Conservation (phyloP, 2,113 vertebrate species). For the Alligator sinensis region DNA sequence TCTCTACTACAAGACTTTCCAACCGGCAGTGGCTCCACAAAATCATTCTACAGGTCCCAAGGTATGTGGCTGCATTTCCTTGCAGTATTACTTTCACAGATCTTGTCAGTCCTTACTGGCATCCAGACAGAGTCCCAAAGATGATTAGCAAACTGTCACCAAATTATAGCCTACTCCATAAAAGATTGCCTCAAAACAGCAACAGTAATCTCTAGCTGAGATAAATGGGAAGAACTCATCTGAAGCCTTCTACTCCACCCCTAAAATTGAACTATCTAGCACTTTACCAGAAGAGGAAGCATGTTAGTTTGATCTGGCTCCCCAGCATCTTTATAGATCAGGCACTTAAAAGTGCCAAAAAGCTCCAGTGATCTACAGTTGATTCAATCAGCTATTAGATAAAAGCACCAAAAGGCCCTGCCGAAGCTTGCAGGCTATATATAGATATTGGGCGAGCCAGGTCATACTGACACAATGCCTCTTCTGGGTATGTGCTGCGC, state of each 20-base stretch:
- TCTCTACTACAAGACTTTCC: not conserved
- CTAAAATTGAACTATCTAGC: not conserved
- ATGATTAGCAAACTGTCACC: not conserved
- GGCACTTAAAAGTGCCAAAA: too few relatives aligned
- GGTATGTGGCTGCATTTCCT: accelerated
- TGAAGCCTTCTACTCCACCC: not conserved
- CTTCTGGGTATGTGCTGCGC: too few relatives aligned
- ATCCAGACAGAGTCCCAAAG: not conserved
- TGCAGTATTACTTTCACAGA: accelerated
- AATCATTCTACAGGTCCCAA: not conserved
- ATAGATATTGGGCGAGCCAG: too few relatives aligned
- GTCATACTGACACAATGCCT: too few relatives aligned
- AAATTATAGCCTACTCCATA: not conserved
- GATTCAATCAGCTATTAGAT: too few relatives aligned
- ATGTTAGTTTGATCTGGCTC: too few relatives aligned
- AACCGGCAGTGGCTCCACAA: accelerated
- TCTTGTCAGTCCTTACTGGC: not conserved
- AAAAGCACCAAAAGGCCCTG: too few relatives aligned
- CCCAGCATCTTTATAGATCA: too few relatives aligned
- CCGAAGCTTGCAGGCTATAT: too few relatives aligned
- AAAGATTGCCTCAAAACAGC: not conserved
- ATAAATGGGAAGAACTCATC: not conserved
- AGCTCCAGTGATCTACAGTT: too few relatives aligned
- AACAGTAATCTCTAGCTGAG: not conserved
- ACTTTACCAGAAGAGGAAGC: too few relatives aligned